Evolutionary conservation across 1,140 invertebrate genomes (phyloP).

Genomic region (Papilio polytes): DNA sequence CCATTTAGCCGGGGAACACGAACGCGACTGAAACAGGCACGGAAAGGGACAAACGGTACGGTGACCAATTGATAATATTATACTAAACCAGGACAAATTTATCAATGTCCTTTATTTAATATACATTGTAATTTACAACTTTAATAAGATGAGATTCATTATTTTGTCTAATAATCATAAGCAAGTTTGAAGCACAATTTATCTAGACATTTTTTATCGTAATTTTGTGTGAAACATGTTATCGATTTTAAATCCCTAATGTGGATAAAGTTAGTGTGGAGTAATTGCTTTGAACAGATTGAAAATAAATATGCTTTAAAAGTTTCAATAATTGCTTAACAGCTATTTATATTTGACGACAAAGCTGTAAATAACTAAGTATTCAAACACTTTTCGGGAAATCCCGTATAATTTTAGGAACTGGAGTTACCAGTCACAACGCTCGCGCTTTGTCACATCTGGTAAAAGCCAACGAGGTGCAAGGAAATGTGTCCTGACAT

Average conservation of each 20-base stretch:
- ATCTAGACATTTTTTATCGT: background rate
- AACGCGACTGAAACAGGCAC: conserved; percentile 4
- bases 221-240: too few relatives aligned
- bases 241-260: too few relatives aligned
- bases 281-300: too few relatives aligned
- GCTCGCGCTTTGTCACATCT: conserved; percentile 1
- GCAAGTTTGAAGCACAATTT: background rate
- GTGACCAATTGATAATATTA: background rate
- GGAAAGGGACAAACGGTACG: background rate
- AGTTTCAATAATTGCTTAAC: background rate
- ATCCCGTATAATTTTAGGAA: background rate
- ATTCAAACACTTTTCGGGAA: background rate
- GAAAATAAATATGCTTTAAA: background rate
- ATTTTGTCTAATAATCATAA: background rate
- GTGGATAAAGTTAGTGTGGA: too few relatives aligned
- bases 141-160: background rate
- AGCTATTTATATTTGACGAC: background rate
- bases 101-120: background rate
- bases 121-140: background rate
- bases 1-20: conserved; percentile 5
- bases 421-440: background rate
- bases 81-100: background rate
- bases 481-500: background rate
- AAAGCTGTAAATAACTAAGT: background rate
- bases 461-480: conserved; percentile 7